Percentiles rank a stretch among this genome's conserved stretches.
Evolutionary conservation across 2,113 vertebrate species (phyloP).

Genomic region (Clupea harengus): DNA sequence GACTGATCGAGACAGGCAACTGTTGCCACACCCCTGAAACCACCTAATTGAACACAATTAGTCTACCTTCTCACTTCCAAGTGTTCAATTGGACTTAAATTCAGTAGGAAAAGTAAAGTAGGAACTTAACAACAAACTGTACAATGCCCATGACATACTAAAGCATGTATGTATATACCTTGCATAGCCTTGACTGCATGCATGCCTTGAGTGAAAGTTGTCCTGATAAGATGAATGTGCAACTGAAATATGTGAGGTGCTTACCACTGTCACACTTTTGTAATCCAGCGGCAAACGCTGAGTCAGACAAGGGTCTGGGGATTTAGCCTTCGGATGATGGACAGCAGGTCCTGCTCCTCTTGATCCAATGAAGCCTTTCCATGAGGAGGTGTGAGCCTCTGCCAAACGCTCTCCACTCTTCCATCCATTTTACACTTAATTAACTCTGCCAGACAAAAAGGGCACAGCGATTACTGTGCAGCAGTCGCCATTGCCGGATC

Average conservation of each 20-base stretch:
- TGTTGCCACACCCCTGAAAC: too few species aligned
- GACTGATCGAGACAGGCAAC: too few species aligned
- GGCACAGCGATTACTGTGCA: slow-evolving; percentile 38
- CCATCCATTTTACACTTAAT: slow-evolving; percentile 49
- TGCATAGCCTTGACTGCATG: too few species aligned
- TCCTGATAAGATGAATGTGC: too few species aligned
- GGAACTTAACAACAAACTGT: too few species aligned
- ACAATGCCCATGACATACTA: too few species aligned
- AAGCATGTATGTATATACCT: too few species aligned
- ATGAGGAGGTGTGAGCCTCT: not conserved
- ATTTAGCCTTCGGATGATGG: not conserved
- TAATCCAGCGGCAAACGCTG: not conserved
- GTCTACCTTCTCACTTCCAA: too few species aligned
- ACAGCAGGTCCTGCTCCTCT: not conserved
- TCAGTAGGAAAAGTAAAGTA: too few species aligned
- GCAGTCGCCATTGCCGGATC: slow-evolving; percentile 24
- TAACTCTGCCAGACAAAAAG: slow-evolving; percentile 47
- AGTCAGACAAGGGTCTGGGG: not conserved
- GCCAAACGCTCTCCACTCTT: slow-evolving; percentile 19
- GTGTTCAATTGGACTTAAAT: too few species aligned
- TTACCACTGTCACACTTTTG: not conserved
- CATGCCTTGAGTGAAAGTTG: too few species aligned
- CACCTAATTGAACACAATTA: too few species aligned
- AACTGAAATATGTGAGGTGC: not conserved
- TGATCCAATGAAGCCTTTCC: slow-evolving; percentile 20